Percentiles rank a stretch among this genome's conserved stretches.
Evolutionary conservation across 2,113 vertebrate species (phyloP).

Genomic region (Mus musculus): GRCm39 chr11:60643001-60643500

Average conservation of each 20-base stretch:
- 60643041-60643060: neutral
- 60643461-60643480: neutral
- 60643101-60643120: constrained; percentile 95
- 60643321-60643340: neutral
- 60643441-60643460: neutral
- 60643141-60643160: constrained; percentile 96
- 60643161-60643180: constrained; percentile 95
- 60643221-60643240: neutral
- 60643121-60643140: constrained; percentile 98
- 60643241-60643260: neutral
- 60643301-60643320: too few relatives aligned
- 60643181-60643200: constrained; percentile 95
- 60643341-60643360: neutral
- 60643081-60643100: neutral
- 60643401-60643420: neutral
- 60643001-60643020: neutral
- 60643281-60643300: neutral
- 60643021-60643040: neutral
- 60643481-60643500: neutral
- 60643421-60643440: neutral
- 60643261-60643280: neutral
- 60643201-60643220: neutral
- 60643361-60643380: neutral
- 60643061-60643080: neutral
- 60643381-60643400: neutral